Conservation (phyloP, 2,797 vertebrate genomes). For the Rhabdophis nuchalis region DNA sequence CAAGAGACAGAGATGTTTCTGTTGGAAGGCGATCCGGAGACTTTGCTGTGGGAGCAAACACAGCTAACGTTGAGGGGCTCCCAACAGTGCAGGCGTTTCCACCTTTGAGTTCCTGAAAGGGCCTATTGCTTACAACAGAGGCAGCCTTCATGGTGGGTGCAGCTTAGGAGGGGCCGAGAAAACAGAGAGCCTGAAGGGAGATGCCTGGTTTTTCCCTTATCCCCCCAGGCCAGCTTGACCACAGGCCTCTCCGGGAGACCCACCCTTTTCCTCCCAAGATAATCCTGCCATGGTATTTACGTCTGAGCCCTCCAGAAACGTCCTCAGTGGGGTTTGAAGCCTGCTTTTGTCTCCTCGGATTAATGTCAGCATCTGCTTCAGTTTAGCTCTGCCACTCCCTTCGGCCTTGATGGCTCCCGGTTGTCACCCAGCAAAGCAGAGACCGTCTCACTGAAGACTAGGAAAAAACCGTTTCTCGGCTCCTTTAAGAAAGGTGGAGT, state of each 20-base stretch:
- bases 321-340: constrained; percentile 45
- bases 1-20: not conserved
- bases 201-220: constrained; percentile 64
- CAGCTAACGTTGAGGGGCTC: constrained; percentile 36
- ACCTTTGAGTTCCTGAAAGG: constrained; percentile 63
- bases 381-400: not conserved
- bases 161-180: constrained; percentile 43
- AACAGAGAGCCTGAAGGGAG: constrained; percentile 29
- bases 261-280: constrained; percentile 74
- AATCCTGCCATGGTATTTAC: constrained; percentile 47
- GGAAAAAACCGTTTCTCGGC: not conserved
- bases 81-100: constrained; percentile 50
- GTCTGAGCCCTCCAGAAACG: constrained; percentile 57
- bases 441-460: not conserved
- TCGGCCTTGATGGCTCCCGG: not conserved
- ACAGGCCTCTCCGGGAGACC: constrained; percentile 48
- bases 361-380: not conserved
- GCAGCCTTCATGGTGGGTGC: constrained; percentile 57
- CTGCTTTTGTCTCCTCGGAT: not conserved
- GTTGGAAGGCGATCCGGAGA: constrained; percentile 10
- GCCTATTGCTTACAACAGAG: constrained; percentile 57
- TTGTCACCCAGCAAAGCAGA: not conserved
- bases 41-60: constrained; percentile 15
- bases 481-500: not conserved
- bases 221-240: constrained; percentile 52